Base-by-base conservation (phyloP, 2,888 invertebrate species). In the Atherix ibis region DNA sequence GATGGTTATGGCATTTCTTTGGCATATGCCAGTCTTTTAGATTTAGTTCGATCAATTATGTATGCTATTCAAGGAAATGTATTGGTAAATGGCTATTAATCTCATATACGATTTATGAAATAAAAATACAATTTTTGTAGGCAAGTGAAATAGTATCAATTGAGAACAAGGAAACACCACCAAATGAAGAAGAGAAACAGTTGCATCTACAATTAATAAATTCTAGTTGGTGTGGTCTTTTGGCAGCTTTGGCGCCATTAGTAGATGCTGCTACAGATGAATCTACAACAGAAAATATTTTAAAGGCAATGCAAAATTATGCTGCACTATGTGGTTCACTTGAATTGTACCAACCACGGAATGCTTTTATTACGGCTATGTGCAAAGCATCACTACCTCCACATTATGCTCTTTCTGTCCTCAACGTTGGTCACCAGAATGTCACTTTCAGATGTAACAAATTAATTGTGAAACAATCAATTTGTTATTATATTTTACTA, bases 1-100 rank as follows among this genome's bases (percentile, higher is more conserved):
- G 94, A 97, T 43, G 95, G 97, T 2, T 98, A 97, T 62, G 92
- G 94, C 4, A 82, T 98, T 39, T 94, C 95, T 0, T 75, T 97
- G 26, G 91, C 94, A 0, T 95, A 92, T 62, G 84, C 88, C 4
- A 88, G 91, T 54, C 68, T 97, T 27, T 67, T 94, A 54, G 95
- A 95, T 58, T 79, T 89, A 43, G 85, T 94, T 33, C 71, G 87
- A 5, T 91, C 85, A 6, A 74, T 84, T 44, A 77, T 80, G 24
- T 69, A 77, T 47, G 78, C 76, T 16, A 75, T 82, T 40, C 67
- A 73, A 49, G 70, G 73, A 27, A 64, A 67, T 1, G 68, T 69
- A 36, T 38, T 59, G 61, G 39, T 62, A 57, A 37, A 46, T 46
- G 13, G 9, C 26, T 31, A 18, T 27, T 9, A 13, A 10, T 66